phyloP scores from a whole-genome alignment of 2,797 vertebrate genomes.

The Arctocebus calabarensis region DNA sequence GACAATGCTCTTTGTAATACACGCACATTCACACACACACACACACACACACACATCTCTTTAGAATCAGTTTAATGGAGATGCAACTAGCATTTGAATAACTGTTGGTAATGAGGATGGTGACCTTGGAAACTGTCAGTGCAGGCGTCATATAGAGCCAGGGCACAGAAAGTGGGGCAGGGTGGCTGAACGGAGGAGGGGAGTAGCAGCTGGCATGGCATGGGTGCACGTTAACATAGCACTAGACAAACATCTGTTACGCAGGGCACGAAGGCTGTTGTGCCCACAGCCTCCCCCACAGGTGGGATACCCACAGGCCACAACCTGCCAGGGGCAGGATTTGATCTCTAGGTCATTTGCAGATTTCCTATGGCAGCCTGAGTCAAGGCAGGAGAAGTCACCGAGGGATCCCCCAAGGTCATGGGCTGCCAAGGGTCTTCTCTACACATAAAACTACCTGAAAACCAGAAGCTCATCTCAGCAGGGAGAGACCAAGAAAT shows the following conservation, averaged over 20 bases:
- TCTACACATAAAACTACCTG: neutral
- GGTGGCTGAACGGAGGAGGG: accelerated
- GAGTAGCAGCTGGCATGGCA: neutral
- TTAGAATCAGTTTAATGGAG: neutral
- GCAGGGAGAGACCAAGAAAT: neutral
- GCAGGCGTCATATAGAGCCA: neutral
- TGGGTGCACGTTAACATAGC: neutral
- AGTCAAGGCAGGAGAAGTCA: neutral
- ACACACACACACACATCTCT: neutral
- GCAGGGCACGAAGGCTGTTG: neutral
- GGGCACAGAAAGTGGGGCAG: neutral
- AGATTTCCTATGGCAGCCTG: neutral
- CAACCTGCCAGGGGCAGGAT: neutral
- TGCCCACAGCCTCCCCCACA: neutral
- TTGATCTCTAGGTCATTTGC: constrained; percentile 6
- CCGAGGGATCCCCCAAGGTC: neutral
- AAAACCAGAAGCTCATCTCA: neutral
- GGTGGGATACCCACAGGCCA: neutral
- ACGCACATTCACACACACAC: neutral
- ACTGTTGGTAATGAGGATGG: constrained; percentile 48
- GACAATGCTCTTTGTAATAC: neutral
- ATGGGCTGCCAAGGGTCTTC: neutral
- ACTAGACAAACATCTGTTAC: constrained; percentile 61
- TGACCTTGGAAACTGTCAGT: constrained; percentile 70
- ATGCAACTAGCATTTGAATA: constrained; percentile 19